Evolutionary conservation across 2,888 invertebrate species (phyloP).

Genomic region (Nephrotoma appendiculata): DNA sequence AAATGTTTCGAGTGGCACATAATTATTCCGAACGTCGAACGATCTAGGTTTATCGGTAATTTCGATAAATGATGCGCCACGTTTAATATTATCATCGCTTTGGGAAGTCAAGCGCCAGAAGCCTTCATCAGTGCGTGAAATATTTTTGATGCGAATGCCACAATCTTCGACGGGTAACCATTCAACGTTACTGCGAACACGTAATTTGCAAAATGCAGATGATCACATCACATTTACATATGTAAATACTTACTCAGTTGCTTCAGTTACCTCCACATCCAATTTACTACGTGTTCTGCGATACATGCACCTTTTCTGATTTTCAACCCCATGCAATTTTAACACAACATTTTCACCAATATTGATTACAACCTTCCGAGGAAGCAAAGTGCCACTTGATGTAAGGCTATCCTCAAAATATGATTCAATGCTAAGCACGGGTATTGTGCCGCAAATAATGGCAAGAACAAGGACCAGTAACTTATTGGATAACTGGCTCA

Average conservation of each 20-base stretch:
- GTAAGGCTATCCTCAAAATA: neutral
- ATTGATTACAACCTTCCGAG: neutral
- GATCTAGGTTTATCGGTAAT: neutral
- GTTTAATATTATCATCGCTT: slow-evolving; percentile 21
- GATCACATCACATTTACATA: too few species aligned
- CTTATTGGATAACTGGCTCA: neutral
- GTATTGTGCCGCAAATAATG: neutral
- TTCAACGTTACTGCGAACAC: slow-evolving; percentile 19
- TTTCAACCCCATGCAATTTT: neutral
- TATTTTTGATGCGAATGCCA: slow-evolving; percentile 30
- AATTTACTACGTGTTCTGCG: neutral
- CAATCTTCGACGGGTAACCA: slow-evolving; percentile 25
- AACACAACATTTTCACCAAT: neutral
- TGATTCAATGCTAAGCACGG: neutral
- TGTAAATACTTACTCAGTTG: neutral
- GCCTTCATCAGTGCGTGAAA: slow-evolving; percentile 28
- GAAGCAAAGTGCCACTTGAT: neutral
- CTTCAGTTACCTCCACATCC: neutral
- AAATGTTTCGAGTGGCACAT: neutral
- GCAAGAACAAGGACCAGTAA: neutral
- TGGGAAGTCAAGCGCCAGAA: slow-evolving; percentile 33
- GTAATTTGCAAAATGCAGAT: too few species aligned
- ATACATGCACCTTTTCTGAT: neutral
- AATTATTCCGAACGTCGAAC: neutral
- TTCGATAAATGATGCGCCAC: slow-evolving; percentile 29